A percentile compares a stretch with the other conserved stretches of the same genome.
Conservation (phyloP, 2,888 invertebrate species). For the Tipula unca region DNA sequence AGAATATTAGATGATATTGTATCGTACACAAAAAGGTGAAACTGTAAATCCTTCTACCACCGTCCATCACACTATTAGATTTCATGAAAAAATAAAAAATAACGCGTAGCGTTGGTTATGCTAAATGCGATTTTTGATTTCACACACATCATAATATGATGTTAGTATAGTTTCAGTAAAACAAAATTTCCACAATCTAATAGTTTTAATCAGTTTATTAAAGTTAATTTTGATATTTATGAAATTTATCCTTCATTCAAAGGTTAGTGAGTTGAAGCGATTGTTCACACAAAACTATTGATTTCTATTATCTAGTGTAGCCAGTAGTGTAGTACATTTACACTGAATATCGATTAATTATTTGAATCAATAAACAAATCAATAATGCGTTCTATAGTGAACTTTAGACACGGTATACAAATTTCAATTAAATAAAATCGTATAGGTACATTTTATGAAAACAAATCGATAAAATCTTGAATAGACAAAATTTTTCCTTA, state of each 20-base stretch:
- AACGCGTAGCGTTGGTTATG: not conserved
- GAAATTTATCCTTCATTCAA: not conserved
- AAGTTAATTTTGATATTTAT: not conserved
- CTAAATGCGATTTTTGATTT: not conserved
- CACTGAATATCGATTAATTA: not conserved
- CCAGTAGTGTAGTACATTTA: not conserved
- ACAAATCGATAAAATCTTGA: not conserved
- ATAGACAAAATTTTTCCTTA: not conserved
- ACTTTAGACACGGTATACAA: not conserved
- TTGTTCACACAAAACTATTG: not conserved
- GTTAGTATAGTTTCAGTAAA: not conserved
- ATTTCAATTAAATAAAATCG: not conserved
- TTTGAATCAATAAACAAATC: not conserved
- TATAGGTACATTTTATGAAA: not conserved
- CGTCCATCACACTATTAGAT: not conserved
- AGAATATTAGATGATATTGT: not conserved
- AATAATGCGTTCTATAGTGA: not conserved
- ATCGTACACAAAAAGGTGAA: not conserved
- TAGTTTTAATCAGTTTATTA: not conserved
- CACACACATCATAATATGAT: not conserved
- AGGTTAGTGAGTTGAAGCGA: not conserved
- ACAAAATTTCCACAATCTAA: not conserved
- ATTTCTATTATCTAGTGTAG: not conserved
- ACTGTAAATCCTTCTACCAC: not conserved
- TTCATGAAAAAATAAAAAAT: not conserved